Evolutionary conservation across 2,888 invertebrate species (phyloP), one percentile per base, ranked within the genome.

Genomic region (Drosophila colorata): DNA sequence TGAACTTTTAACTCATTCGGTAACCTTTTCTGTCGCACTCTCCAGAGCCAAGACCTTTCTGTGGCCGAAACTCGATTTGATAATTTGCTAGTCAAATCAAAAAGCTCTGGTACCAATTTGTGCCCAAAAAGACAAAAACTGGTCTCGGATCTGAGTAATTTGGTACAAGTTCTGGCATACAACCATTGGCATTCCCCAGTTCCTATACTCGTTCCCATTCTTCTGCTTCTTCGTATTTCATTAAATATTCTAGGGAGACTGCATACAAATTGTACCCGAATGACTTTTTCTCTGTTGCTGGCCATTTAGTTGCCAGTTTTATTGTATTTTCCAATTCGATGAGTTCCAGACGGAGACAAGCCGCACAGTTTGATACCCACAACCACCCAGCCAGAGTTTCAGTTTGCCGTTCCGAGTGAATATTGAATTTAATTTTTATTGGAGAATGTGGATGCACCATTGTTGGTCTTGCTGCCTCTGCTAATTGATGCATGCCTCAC

Each of bases 341-440:
- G 65, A 65, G 55, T 43, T 37, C 41, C 70, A 69, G 43, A 51
- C 46, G 44, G 35, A 13, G 20, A 28, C 5, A 25, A 18, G 16
- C 20, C 23, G 23, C 53, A 43, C 46, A 56, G 28, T 53, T 57
- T 44, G 5, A 47, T 14, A 23, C 13, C 23, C 23, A 25, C 23
- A n/a, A n/a, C 16, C 25, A 37, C 23, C 44, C 28, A 38, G 35
- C 49, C 33, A 16, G 46, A 28, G 33, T 37, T 37, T 49, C 16
- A 40, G 7, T 56, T 20, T 43, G 41, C 16, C 8, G 14, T 51
- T 71, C 65, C 47, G 23, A 13, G 57, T 65, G 71, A 52, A 74
- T 71, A 84, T 87, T 78, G 87, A 85, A 86, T 86, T 83, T 51
- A 59, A 83, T 83, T 67, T 70, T 65, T 41, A 57, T 78, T 67